Evolutionary conservation across 2,113 vertebrate species (phyloP).

Genomic region (Carlito syrichta): DNA sequence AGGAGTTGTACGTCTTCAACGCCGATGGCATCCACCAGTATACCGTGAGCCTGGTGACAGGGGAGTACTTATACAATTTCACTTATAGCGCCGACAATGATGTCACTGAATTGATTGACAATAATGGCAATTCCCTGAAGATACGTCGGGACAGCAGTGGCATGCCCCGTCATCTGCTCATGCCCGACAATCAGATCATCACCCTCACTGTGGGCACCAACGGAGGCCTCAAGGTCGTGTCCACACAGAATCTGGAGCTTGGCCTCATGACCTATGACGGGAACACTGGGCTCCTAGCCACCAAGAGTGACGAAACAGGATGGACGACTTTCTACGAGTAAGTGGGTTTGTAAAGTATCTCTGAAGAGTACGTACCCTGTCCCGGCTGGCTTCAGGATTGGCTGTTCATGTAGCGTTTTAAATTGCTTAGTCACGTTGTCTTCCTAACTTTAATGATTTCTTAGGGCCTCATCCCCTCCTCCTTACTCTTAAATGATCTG

Average conservation of each 20-base stretch:
- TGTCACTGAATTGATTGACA: conserved; percentile 90
- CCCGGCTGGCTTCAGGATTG: neutral
- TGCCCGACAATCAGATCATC: conserved; percentile 96
- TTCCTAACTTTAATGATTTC: conserved; percentile 19
- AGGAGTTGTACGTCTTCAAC: conserved; percentile 97
- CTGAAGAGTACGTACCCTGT: neutral
- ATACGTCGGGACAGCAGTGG: conserved; percentile 91
- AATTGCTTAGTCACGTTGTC: neutral
- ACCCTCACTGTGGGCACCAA: conserved; percentile 91
- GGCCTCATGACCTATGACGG: conserved; percentile 95
- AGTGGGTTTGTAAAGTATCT: conserved; percentile 82
- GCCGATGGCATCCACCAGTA: conserved; percentile 95
- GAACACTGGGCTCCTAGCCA: conserved; percentile 94
- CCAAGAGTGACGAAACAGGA: conserved; percentile 98
- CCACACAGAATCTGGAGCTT: conserved; percentile 92
- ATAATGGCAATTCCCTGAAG: conserved; percentile 94
- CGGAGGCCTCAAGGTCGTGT: conserved; percentile 93
- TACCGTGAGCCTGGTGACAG: conserved; percentile 95
- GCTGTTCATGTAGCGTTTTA: neutral
- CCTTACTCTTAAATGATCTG: conserved; percentile 26
- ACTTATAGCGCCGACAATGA: conserved; percentile 92
- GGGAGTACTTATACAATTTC: conserved; percentile 96
- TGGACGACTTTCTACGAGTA: conserved; percentile 99
- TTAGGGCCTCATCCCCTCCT: neutral
- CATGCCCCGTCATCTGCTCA: conserved; percentile 91